These are phyloP conservation scores for Pungitius pungitius DNA, from an alignment of 2,113 vertebrate genomes.

Conservation along the genomic window DNA sequence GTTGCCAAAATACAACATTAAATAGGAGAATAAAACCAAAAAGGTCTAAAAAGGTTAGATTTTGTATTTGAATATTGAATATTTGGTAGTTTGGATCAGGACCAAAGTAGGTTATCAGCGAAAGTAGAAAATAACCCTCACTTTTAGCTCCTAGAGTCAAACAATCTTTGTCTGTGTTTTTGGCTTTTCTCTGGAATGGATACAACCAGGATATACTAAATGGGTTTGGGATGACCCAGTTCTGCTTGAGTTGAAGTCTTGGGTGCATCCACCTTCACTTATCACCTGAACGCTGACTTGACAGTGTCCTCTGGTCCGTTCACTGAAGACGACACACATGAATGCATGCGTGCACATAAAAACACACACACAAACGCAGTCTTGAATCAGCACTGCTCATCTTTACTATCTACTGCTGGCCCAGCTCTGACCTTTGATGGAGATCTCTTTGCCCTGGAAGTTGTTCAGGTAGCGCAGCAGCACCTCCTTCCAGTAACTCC, in stretches of 20 bases:
- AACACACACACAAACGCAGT: not conserved
- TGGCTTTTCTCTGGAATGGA: not conserved
- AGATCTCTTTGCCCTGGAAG: slow-evolving; percentile 98
- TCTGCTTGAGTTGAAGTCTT: not conserved
- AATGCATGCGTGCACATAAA: not conserved
- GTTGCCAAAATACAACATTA: no score
- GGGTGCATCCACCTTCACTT: not conserved
- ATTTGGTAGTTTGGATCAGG: not conserved
- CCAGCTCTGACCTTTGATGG: slow-evolving; percentile 90
- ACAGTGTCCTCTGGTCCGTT: slow-evolving; percentile 17
- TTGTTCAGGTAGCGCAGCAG: slow-evolving; percentile 93
- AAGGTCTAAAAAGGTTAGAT: no score
- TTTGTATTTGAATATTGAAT: not conserved
- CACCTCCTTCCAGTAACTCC: slow-evolving; percentile 96
- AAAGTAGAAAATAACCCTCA: not conserved
- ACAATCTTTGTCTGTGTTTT: not conserved
- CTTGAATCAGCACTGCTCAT: not conserved
- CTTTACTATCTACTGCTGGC: not conserved
- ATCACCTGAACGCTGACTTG: slow-evolving; percentile 10
- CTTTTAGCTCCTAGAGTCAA: not conserved
- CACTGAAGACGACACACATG: not conserved
- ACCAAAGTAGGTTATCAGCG: not conserved
- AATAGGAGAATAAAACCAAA: no score
- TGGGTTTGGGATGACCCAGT: not conserved
- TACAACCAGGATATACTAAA: not conserved